Percentiles rank a stretch among this genome's conserved stretches.
Conservation (phyloP, 2,888 invertebrate species). For the Parnassius glacialis region DNA sequence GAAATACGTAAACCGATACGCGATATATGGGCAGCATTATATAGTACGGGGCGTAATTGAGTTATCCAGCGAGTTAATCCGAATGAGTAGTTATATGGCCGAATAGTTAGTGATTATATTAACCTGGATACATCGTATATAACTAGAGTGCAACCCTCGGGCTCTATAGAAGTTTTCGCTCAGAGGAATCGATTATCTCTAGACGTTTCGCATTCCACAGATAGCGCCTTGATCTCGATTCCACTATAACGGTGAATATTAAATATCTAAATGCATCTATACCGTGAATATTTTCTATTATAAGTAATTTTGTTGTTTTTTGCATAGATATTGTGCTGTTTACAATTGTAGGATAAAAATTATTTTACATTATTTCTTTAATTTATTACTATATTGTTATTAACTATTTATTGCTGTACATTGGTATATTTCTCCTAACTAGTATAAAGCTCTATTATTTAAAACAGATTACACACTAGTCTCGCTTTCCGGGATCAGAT, state of each 20-base stretch:
- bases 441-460: too few relatives aligned
- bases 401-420: too few relatives aligned
- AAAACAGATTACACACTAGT: too few relatives aligned
- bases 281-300: slow-evolving; percentile 20
- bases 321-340: too few relatives aligned
- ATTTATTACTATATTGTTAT: too few relatives aligned
- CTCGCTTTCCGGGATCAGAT: too few relatives aligned
- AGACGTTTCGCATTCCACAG: slow-evolving; percentile 56
- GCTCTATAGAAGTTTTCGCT: slow-evolving; percentile 49
- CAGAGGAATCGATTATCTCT: slow-evolving; percentile 59
- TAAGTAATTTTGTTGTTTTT: too few relatives aligned
- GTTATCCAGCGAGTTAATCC: slow-evolving; percentile 27
- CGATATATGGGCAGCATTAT: slow-evolving; percentile 26
- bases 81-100: slow-evolving; percentile 27
- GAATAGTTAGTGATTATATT: slow-evolving; percentile 26
- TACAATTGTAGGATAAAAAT: too few relatives aligned
- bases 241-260: slow-evolving; percentile 45
- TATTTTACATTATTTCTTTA: too few relatives aligned
- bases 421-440: too few relatives aligned
- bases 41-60: slow-evolving; percentile 27
- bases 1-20: slow-evolving; percentile 27
- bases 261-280: slow-evolving; percentile 39
- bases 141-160: slow-evolving; percentile 52
- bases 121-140: slow-evolving; percentile 24
- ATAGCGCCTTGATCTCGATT: slow-evolving; percentile 52